These are phyloP conservation scores for Montipora capricornis DNA, from an alignment of 64 coral and sea anemone genomes.

Conservation along the genomic window DNA sequence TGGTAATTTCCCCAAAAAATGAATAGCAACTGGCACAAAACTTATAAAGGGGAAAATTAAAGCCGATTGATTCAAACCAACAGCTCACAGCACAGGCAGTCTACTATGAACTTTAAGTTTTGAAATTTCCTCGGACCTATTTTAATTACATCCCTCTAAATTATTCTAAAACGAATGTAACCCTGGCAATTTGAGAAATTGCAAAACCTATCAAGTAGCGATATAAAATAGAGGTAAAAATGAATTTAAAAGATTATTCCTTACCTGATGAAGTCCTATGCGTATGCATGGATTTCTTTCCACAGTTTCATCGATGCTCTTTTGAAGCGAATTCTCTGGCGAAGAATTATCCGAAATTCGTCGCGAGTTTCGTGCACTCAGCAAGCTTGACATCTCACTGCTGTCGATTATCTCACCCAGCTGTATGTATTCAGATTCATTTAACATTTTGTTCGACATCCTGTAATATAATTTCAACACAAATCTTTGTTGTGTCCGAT, in stretches of 20 bases:
- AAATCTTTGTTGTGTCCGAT: constrained; percentile 25
- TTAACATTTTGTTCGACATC: background rate
- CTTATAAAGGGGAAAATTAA: background rate
- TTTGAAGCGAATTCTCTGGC: constrained; percentile 21
- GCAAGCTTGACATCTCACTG: constrained; percentile 16
- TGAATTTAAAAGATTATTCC: background rate
- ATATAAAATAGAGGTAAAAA: too few relatives aligned
- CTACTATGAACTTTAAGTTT: background rate
- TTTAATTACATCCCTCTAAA: too few relatives aligned
- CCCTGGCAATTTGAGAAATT: too few relatives aligned
- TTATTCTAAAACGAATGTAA: too few relatives aligned
- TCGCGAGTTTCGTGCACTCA: constrained; percentile 4
- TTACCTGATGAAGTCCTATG: constrained; percentile 51
- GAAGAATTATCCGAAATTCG: constrained; percentile 26
- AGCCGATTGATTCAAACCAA: background rate
- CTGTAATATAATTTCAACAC: background rate
- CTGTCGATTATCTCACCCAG: background rate
- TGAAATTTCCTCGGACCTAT: background rate
- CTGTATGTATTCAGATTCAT: constrained; percentile 29
- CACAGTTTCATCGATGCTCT: constrained; percentile 63
- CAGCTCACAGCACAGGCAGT: background rate
- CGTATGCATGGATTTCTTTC: constrained; percentile 60
- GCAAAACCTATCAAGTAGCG: too few relatives aligned
- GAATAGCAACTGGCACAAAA: background rate
- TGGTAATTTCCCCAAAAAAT: background rate